Evolutionary conservation across 2,797 vertebrate species (phyloP).

Genomic region (Gallirallus australis): DNA sequence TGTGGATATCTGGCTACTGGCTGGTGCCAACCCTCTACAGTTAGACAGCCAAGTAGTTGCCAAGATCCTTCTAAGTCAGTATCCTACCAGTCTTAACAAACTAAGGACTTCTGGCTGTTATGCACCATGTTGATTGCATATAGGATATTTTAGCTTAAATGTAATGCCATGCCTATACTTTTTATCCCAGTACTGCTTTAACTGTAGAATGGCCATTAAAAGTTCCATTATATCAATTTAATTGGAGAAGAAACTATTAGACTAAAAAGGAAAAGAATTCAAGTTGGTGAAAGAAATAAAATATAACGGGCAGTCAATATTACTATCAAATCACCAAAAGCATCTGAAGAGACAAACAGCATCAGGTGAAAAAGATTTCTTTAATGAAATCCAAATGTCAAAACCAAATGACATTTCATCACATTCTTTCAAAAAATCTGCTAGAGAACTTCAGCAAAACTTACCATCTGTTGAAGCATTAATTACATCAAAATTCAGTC

Average conservation of each 20-base stretch:
- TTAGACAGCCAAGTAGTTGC: background rate
- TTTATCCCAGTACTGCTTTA: background rate
- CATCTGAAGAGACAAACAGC: slow-evolving; percentile 11
- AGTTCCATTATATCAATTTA: background rate
- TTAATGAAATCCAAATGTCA: slow-evolving; percentile 38
- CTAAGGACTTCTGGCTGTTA: background rate
- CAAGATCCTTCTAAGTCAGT: background rate
- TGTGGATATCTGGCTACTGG: background rate
- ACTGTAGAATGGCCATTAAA: background rate
- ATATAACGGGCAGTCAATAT: background rate
- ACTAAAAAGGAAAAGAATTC: background rate
- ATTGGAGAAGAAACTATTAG: background rate
- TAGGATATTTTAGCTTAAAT: background rate
- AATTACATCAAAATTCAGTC: background rate
- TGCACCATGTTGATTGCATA: accelerated
- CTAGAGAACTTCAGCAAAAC: background rate
- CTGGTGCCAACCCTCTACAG: background rate
- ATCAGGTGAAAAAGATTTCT: slow-evolving; percentile 34
- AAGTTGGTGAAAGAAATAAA: slow-evolving; percentile 13
- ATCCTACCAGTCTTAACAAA: background rate
- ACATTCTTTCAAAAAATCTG: background rate
- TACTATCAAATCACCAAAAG: background rate
- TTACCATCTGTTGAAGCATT: background rate
- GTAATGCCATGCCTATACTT: accelerated
- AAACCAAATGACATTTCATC: slow-evolving; percentile 21